Evolutionary conservation across 2,888 invertebrate species (phyloP).

Genomic region (Himalopsyche anomala): DNA sequence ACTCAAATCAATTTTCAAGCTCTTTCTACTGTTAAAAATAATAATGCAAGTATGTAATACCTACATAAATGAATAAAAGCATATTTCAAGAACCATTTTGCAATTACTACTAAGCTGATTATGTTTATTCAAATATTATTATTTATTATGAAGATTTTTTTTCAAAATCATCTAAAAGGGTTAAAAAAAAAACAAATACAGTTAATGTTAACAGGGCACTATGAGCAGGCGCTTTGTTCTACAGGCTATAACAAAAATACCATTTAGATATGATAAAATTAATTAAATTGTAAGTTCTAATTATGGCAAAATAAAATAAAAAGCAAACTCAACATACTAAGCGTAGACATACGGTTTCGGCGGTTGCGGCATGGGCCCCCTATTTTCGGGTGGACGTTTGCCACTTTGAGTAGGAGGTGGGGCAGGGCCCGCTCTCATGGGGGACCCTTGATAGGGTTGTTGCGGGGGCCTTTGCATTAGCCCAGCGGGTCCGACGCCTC

Average conservation of each 20-base stretch:
- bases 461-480: conserved; percentile 79
- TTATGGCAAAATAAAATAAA: conserved; percentile 62
- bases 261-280: neutral
- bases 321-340: conserved; percentile 63
- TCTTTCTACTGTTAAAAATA: neutral
- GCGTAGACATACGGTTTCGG: conserved; percentile 77
- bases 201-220: conserved; percentile 1
- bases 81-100: no score
- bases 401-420: conserved; percentile 77
- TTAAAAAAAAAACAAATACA: neutral
- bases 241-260: neutral
- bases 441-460: conserved; percentile 71
- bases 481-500: conserved; percentile 71
- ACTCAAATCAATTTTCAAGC: neutral
- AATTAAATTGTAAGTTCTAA: conserved; percentile 67
- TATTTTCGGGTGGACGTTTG: conserved; percentile 80
- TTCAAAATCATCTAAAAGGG: neutral
- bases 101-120: no score
- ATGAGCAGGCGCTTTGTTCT: neutral
- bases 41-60: no score
- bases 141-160: no score
- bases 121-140: no score
- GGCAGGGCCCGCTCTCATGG: conserved; percentile 80
- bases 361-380: conserved; percentile 79
- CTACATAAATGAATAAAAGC: no score